These are phyloP conservation scores for Homarus americanus DNA, from an alignment of 1,140 invertebrate genomes.

Conservation along the genomic window DNA sequence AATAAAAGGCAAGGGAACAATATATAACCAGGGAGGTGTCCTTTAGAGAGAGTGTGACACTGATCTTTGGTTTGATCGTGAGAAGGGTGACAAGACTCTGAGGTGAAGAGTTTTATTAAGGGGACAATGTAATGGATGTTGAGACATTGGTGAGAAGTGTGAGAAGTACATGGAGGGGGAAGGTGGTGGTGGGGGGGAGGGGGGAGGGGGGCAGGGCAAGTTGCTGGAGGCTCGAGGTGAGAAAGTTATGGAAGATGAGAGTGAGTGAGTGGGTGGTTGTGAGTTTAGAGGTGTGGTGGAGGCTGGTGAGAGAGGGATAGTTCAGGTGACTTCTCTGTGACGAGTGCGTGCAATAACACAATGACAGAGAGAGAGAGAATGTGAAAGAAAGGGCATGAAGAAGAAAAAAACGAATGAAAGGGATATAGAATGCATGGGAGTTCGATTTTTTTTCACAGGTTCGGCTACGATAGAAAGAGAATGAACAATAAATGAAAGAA, in stretches of 20 bases:
- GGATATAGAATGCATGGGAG: neutral
- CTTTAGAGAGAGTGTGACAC: no score
- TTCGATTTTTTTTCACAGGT: neutral
- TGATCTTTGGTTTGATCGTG: no score
- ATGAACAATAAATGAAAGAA: neutral
- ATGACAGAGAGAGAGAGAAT: no score
- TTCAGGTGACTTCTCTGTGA: no score
- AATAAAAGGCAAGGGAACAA: no score
- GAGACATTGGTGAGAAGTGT: neutral
- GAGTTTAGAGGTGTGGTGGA: neutral
- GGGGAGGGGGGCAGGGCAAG: neutral
- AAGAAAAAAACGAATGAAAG: neutral
- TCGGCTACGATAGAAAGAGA: neutral
- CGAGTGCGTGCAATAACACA: no score
- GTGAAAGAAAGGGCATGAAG: no score
- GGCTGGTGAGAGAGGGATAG: slow-evolving; percentile 1
- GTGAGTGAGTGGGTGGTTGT: neutral
- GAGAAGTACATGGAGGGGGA: neutral
- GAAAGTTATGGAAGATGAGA: neutral
- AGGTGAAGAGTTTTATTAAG: no score
- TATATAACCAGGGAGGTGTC: no score
- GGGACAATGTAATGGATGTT: no score
- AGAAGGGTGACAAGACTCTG: no score
- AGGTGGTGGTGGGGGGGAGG: no score
- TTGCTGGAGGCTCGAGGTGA: neutral